Base-by-base conservation (phyloP, 1,140 invertebrate species). In the Scaptomyza montana region DNA sequence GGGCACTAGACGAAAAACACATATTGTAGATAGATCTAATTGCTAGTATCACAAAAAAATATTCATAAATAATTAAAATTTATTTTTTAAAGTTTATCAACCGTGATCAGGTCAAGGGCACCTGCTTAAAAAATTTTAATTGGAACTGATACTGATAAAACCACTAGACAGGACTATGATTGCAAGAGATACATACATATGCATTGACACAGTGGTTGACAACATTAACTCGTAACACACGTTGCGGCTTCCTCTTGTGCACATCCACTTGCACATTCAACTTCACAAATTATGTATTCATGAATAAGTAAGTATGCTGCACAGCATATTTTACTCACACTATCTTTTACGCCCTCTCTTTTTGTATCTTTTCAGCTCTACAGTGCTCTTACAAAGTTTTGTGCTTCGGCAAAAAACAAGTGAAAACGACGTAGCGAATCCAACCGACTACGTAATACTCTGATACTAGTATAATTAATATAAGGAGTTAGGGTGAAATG, bases 211-310 rank as follows among this genome's bases (percentile, higher is more conserved):
- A 69, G 67, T 77, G 81, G 80, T 85, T 85, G 80, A 85, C 80
- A 85, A 87, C 82, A 86, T 86, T 65, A 74, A 64, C 57, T 68
- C 57, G 54, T 69, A 74, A 66, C 21, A 25, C 63, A 60, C 62
- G 64, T 16, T 50, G 49, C 39, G 25, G 36, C 36, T 55, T 77
- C 59, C 47, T 47, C 39, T 39, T 36, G 57, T 51, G 33, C 30
- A 41, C 57, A 60, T 9, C 53, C 63, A 66, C 63, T 66, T 67
- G 64, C 47, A 54, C 55, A 46, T 41, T 57, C 55, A 59, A 60
- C 49, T 41, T 66, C 50, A 74, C 75, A 87, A 84, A 87, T 86
- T 87, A 86, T 77, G 79, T 82, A 86, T 86, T 87, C 82, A 86
- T 85, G 80, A 77, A 84, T 84, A 84, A 78, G 80, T 85, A 77